Conservation (phyloP, 2,888 invertebrate genomes). For the Habroteleia sp. region DNA sequence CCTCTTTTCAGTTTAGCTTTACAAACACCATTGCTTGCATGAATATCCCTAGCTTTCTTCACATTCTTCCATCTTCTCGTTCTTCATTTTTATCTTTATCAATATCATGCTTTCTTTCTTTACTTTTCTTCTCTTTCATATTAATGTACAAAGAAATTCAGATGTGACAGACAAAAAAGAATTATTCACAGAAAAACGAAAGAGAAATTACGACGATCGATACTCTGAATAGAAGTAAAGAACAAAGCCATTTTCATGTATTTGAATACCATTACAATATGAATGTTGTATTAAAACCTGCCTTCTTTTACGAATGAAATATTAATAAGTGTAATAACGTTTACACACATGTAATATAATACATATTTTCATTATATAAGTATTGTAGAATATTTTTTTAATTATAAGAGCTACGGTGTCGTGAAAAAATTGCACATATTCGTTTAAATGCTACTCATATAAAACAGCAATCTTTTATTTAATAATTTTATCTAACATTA, state of each 20-base stretch:
- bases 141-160: conserved; percentile 64
- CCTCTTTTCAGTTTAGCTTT: conserved; percentile 63
- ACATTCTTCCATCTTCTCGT: conserved; percentile 58
- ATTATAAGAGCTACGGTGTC: no score
- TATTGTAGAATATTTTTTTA: background rate
- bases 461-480: no score
- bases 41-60: conserved; percentile 65
- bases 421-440: no score
- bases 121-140: conserved; percentile 60
- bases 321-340: conserved; percentile 44
- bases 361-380: background rate
- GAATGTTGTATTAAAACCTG: conserved; percentile 45
- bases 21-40: conserved; percentile 60
- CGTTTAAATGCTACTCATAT: no score
- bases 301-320: conserved; percentile 42
- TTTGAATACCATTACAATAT: conserved; percentile 60
- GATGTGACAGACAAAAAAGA: conserved; percentile 65
- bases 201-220: conserved; percentile 67
- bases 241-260: conserved; percentile 63
- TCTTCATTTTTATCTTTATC: conserved; percentile 59
- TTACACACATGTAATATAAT: conserved; percentile 6
- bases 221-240: conserved; percentile 59
- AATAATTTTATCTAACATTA: no score
- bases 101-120: conserved; percentile 58
- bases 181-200: conserved; percentile 67